Conservation (phyloP, 2,113 vertebrate species). For the Periophthalmus modestus region DNA sequence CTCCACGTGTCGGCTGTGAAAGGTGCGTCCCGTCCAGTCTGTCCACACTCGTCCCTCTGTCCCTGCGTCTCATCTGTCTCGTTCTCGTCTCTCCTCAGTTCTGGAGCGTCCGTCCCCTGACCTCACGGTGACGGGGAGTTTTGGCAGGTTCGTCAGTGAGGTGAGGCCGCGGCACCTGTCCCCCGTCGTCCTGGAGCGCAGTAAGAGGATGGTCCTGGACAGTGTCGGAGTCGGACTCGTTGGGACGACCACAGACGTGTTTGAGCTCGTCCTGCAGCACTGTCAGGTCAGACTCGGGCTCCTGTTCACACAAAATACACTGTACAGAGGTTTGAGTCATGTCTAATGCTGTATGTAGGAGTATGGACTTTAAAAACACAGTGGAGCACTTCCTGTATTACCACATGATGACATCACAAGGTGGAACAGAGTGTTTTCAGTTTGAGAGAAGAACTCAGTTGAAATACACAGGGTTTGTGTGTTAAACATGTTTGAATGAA, state of each 20-base stretch:
- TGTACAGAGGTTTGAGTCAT: too few relatives aligned
- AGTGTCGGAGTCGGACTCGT: slow-evolving; percentile 86
- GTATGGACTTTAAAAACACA: too few relatives aligned
- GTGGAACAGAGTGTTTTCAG: too few relatives aligned
- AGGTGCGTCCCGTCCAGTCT: slow-evolving; percentile 57
- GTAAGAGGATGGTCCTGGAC: slow-evolving; percentile 90
- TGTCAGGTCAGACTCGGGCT: slow-evolving; percentile 78
- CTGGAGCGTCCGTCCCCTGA: slow-evolving; percentile 62
- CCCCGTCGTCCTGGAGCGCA: slow-evolving; percentile 73
- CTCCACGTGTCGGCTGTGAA: slow-evolving; percentile 77
- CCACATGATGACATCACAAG: too few relatives aligned
- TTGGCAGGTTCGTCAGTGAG: slow-evolving; percentile 81
- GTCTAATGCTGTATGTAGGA: too few relatives aligned
- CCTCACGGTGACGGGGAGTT: slow-evolving; percentile 83
- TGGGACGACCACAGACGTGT: slow-evolving; percentile 84
- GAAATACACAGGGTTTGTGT: too few relatives aligned
- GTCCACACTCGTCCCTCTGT: neutral
- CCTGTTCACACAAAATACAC: too few relatives aligned
- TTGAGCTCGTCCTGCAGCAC: slow-evolving; percentile 80
- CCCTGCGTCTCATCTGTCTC: neutral
- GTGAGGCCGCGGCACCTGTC: slow-evolving; percentile 78
- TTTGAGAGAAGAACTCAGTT: too few relatives aligned
- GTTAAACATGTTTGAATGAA: too few relatives aligned
- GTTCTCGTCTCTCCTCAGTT: slow-evolving; percentile 58
- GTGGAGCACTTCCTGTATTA: too few relatives aligned